These are phyloP conservation scores for Cebidichthys violaceus DNA, from an alignment of 2,113 vertebrate species.

Conservation along the genomic window DNA sequence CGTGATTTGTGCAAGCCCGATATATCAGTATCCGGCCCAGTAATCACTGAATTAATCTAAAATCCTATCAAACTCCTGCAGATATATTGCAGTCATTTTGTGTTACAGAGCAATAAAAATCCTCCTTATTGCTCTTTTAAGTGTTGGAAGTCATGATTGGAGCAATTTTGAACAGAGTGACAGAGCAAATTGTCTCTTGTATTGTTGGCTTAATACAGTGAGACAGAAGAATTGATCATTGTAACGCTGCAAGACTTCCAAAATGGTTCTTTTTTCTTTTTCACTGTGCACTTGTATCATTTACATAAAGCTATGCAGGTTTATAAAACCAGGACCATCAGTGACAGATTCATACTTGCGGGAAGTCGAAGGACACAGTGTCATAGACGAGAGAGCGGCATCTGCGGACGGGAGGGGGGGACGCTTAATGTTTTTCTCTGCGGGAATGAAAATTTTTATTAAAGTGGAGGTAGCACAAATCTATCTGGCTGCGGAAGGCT, in stretches of 20 bases:
- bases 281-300: background rate
- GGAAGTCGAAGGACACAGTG: slow-evolving; percentile 19
- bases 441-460: slow-evolving; percentile 69
- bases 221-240: slow-evolving; percentile 27
- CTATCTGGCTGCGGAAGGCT: slow-evolving; percentile 44
- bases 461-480: slow-evolving; percentile 55
- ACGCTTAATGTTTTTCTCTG: slow-evolving; percentile 50
- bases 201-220: slow-evolving; percentile 36
- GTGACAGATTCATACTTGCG: slow-evolving; percentile 12
- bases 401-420: background rate
- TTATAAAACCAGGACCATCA: slow-evolving; percentile 27
- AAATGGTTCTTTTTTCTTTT: background rate
- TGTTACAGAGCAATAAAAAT: slow-evolving; percentile 48
- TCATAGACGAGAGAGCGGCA: background rate
- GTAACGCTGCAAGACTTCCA: background rate
- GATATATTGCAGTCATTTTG: slow-evolving; percentile 55
- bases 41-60: slow-evolving; percentile 42
- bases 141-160: slow-evolving; percentile 48
- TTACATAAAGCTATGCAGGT: slow-evolving; percentile 31
- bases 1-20: background rate
- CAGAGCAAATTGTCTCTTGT: slow-evolving; percentile 40
- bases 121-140: slow-evolving; percentile 54
- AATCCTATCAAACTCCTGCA: slow-evolving; percentile 40
- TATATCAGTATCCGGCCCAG: slow-evolving; percentile 1
- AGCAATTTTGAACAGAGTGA: slow-evolving; percentile 49